These are phyloP conservation scores for Jacana jacana DNA, from an alignment of 2,113 vertebrate genomes.

Conservation along the genomic window DNA sequence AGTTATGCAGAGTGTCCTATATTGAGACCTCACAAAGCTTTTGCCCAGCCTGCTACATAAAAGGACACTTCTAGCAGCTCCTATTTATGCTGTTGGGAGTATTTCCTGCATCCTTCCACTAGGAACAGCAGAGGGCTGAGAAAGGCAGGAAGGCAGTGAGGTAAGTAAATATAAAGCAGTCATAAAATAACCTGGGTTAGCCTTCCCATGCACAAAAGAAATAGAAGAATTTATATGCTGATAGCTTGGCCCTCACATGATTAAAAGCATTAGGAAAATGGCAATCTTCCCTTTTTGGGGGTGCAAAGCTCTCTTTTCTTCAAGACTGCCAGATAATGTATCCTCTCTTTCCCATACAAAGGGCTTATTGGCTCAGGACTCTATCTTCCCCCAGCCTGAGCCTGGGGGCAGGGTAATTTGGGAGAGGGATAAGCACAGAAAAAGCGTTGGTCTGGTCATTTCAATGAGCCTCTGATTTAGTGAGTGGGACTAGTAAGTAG, in stretches of 20 bases:
- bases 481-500: neutral
- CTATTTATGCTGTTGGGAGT: neutral
- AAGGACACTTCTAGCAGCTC: neutral
- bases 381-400: slow-evolving; percentile 40
- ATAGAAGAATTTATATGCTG: slow-evolving; percentile 2
- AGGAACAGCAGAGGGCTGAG: slow-evolving; percentile 51
- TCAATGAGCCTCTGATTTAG: slow-evolving; percentile 5
- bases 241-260: slow-evolving; percentile 10
- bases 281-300: slow-evolving; percentile 43
- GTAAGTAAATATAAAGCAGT: neutral
- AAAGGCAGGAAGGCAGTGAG: neutral
- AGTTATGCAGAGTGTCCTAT: neutral
- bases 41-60: fast-evolving
- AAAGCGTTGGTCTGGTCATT: neutral
- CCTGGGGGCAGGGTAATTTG: slow-evolving; percentile 57
- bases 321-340: slow-evolving; percentile 34
- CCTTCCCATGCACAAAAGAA: slow-evolving; percentile 11
- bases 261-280: slow-evolving; percentile 41
- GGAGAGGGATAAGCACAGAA: slow-evolving; percentile 44
- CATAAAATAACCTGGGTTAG: neutral
- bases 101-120: slow-evolving; percentile 28
- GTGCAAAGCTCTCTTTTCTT: slow-evolving; percentile 56
- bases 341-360: slow-evolving; percentile 45
- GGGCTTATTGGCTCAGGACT: slow-evolving; percentile 50
- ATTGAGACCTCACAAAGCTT: neutral